Evolutionary conservation across 2,797 vertebrate species (phyloP), one percentile per base, ranked within the genome.

Genomic region (Lepilemur septentrionalis): DNA sequence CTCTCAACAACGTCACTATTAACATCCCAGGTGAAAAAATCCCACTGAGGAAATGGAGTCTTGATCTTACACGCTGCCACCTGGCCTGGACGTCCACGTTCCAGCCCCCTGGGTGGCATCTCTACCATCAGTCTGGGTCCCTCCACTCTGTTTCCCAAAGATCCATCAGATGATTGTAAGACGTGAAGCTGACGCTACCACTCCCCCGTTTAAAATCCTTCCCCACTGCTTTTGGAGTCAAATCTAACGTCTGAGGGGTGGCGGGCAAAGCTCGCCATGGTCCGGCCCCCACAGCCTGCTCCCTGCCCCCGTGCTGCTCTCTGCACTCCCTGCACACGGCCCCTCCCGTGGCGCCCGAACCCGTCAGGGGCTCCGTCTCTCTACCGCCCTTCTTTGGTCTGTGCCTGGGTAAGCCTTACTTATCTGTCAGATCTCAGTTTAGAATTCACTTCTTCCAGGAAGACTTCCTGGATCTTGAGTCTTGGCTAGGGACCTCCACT

Each of bases 371-470:
- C 18, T 20, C 18, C 38, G 0, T n/a, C 43, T 85, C 38, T 67
- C 22, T 5, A 38, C 61, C 17, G 11, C 9, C 30, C 14, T n/a
- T 82, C 32, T 35, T 76, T 46, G n/a, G 43, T 50, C n/a, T 88
- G 69, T 55, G 63, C n/a, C 78, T 75, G 23, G 13, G 20, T 52
- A 61, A 81, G 48, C 4, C n/a, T 83, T n/a, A 23, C 4, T 43
- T 30, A 15, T 5, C 14, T 30, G 48, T 82, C 50, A 38, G 63
- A 78, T n/a, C 73, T 91, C n/a, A 63, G 67, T 20, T 84, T 87
- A 61, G 6, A 89, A 78, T 72, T 61, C 55, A 55, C 15, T 96
- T 78, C 73, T 89, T 91, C 43, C 41, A 67, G 63, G 79, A 89
- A 86, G 50, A 52, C 30, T 43, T 93, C 46, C 50, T 86, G n/a